Evolutionary conservation across 1,140 invertebrate species (phyloP), one percentile per base, ranked within the genome.

Genomic region (Nylanderia fulva): DNA sequence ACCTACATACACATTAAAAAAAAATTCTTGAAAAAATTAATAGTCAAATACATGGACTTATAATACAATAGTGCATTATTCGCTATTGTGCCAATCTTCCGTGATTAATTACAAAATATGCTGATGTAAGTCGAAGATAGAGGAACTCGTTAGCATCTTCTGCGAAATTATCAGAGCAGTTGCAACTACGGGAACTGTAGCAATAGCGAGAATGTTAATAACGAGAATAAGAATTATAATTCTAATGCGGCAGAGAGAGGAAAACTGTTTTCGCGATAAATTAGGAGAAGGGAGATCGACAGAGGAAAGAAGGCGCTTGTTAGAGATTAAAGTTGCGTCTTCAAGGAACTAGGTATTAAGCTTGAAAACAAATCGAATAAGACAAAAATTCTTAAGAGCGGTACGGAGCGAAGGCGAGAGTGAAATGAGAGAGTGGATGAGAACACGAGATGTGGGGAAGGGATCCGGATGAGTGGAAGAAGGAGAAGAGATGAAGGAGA

Each of bases 401-500:
- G 3, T 9, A 27, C 21, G 15, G 48, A 79, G n/a, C 29, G 42
- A 79, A 45, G 75, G 63, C 39, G 63, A 79, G 63, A 79, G 63
- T 79, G 45, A 79, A 79, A 68, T 27, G 45, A 48, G 45, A 48
- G 45, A 48, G 45, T 48, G 45, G 45, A 52, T 15, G 63, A n/a
- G 63, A 39, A 79, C 9, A 27, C 56, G 61, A 68, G 42, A 79
- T 36, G 63, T n/a, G 54, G 61, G 54, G 54, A 45, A 77, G 74
- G 45, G 7, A 36, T 63, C 27, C 39, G 39, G 29, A 64, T 9
- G 68, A 80, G 60, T 39, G 4, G 36, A 64, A 74, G 56, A 79
- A 29, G 76, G 75, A 85, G 66, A 33, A 71, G 29, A 80, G 66
- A 39, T 75, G 72, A 76, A n/a, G 71, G 27, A 68, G 61, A 80